A percentile compares a stretch with the other conserved stretches of the same genome.
phyloP scores from a whole-genome alignment of 2,888 invertebrate species.

The Philonicus albiceps region DNA sequence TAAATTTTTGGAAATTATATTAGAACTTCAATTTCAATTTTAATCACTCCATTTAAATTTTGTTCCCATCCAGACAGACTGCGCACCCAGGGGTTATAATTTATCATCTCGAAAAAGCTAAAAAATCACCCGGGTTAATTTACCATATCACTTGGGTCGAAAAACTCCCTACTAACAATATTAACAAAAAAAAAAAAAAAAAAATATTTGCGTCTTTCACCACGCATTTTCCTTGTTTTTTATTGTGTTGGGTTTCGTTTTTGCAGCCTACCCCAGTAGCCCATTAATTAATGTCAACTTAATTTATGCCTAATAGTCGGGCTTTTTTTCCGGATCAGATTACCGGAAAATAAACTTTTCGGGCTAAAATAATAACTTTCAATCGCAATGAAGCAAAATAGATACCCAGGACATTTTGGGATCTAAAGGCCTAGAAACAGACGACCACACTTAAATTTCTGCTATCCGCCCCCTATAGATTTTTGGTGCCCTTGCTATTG shows the following conservation, averaged over 20 bases:
- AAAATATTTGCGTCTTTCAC: background rate
- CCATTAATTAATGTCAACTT: slow-evolving; percentile 35
- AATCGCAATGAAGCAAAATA: background rate
- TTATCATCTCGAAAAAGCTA: background rate
- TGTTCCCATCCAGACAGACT: background rate
- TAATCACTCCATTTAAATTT: background rate
- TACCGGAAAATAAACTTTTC: background rate
- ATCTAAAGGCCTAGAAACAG: background rate
- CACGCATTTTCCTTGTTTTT: background rate
- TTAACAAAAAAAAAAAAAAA: background rate
- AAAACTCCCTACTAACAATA: background rate
- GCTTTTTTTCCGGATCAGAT: slow-evolving; percentile 5
- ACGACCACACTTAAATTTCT: background rate
- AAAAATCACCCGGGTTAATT: background rate
- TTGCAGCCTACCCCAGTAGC: background rate
- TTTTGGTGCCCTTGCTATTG: slow-evolving; percentile 4
- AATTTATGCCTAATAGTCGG: slow-evolving; percentile 20
- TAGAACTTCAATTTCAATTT: too few relatives aligned
- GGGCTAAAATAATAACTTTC: slow-evolving; percentile 11
- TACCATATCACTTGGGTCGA: background rate
- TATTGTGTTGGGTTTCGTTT: background rate
- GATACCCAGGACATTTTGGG: background rate
- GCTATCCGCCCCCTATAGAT: background rate
- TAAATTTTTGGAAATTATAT: too few relatives aligned
- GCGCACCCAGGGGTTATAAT: background rate